Base-by-base conservation (phyloP, 2,888 invertebrate genomes). In the Pollenia labialis region DNA sequence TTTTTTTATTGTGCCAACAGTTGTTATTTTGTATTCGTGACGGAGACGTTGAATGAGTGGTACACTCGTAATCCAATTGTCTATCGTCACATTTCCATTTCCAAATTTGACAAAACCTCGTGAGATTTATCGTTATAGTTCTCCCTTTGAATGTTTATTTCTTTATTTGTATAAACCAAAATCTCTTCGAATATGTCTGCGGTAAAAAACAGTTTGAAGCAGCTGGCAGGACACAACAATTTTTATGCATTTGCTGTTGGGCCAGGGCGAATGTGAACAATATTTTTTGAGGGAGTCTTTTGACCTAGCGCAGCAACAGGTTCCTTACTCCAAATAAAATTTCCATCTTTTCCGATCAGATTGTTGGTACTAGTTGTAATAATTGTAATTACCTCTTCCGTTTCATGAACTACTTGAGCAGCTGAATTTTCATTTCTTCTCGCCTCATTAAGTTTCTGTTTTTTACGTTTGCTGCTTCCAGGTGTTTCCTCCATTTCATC, bases 71-170 rank as follows among this genome's bases (percentile, higher is more conserved):
- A n/a, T n/a, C n/a, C n/a, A n/a, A n/a, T n/a, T n/a, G n/a, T n/a
- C n/a, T n/a, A n/a, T n/a, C n/a, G n/a, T n/a, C n/a, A n/a, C n/a
- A n/a, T n/a, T n/a, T n/a, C n/a, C n/a, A n/a, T 66, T 66, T 66
- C 66, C 68, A 77, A 68, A 66, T 54, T 64, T 76, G 64, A 23
- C 18, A 23, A n/a, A n/a, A n/a, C n/a, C n/a, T n/a, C n/a, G n/a
- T n/a, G n/a, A n/a, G n/a, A n/a, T n/a, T n/a, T n/a, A n/a, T n/a
- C n/a, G n/a, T n/a, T n/a, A n/a, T n/a, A n/a, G n/a, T n/a, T n/a
- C n/a, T n/a, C n/a, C n/a, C n/a, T n/a, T n/a, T n/a, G n/a, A 77
- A 77, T 66, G 77, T 77, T 77, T 77, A 74, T 77, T 77, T 77
- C 66, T 75, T 77, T 68, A 62, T 75, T 75, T 75, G 75, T 62